These are phyloP conservation scores for Eupithecia subumbrata DNA, from an alignment of 2,888 invertebrate genomes.

Conservation along the genomic window DNA sequence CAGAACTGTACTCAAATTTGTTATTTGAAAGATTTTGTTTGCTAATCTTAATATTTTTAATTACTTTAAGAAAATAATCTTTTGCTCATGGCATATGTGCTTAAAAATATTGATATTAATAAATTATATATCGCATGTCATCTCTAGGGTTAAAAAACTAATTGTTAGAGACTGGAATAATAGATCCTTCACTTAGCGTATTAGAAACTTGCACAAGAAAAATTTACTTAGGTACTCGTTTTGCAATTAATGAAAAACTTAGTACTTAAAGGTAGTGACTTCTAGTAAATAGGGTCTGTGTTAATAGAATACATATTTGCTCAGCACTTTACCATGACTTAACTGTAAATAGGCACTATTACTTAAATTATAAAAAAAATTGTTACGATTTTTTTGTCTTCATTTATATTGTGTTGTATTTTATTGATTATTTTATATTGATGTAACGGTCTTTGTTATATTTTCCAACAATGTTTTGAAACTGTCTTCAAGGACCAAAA, in stretches of 20 bases:
- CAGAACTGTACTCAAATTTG: neutral
- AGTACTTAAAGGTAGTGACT: neutral
- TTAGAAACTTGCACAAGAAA: conserved; percentile 4
- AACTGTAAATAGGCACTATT: neutral
- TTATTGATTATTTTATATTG: too few species aligned
- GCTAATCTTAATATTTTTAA: neutral
- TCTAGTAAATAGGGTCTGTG: neutral
- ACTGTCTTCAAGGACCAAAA: conserved; percentile 22
- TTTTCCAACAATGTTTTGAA: neutral
- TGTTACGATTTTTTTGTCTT: neutral
- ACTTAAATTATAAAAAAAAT: neutral
- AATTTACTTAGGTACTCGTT: neutral
- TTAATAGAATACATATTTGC: neutral
- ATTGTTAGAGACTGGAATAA: neutral
- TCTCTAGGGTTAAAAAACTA: neutral
- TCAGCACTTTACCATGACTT: conserved; percentile 15
- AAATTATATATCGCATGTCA: neutral
- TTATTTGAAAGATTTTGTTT: neutral
- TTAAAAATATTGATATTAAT: neutral
- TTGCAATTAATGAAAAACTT: neutral
- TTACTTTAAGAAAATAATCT: neutral
- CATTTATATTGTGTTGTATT: neutral
- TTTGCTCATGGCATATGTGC: neutral
- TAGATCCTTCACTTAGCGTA: neutral
- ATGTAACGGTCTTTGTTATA: neutral